Percentiles rank a stretch among this genome's conserved stretches.
Conservation (phyloP, 2,113 vertebrate genomes). For the Rattus norvegicus region GRCr8 NC_086031.1:77573001-77573500, state of each 20-base stretch:
- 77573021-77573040: conserved; percentile 23
- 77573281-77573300: conserved; percentile 38
- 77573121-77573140: conserved; percentile 97
- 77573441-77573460: conserved; percentile 13
- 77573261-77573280: conserved; percentile 82
- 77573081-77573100: not conserved
- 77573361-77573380: not conserved
- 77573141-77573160: conserved; percentile 99
- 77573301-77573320: not conserved
- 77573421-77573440: not conserved
- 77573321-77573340: not conserved
- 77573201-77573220: conserved; percentile 87
- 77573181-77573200: conserved; percentile 91
- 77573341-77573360: not conserved
- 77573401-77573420: conserved; percentile 10
- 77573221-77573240: conserved; percentile 87
- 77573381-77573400: not conserved
- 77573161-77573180: conserved; percentile 94
- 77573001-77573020: conserved; percentile 27
- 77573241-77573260: conserved; percentile 85
- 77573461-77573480: not conserved
- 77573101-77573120: conserved; percentile 98
- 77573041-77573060: not conserved
- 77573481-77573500: conserved; percentile 11
- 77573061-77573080: not conserved